Evolutionary conservation across 2,888 invertebrate genomes (phyloP).

Genomic region (Agriopis leucophaearia): DNA sequence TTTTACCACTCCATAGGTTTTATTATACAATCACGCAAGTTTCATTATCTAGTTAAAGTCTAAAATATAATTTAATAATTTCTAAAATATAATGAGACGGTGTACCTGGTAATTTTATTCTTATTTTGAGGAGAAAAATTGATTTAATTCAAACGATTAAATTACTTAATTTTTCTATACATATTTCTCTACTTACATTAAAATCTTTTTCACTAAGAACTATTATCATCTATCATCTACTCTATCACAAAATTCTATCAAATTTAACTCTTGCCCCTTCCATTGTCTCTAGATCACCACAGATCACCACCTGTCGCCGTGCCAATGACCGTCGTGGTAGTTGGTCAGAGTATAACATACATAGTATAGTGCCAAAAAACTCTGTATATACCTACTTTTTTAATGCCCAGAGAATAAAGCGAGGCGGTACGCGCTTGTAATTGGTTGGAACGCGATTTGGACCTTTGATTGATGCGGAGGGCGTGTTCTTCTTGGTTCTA

Average conservation of each 20-base stretch:
- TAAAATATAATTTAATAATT: no score
- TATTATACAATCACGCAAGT: no score
- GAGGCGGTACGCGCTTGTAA: constrained; percentile 39
- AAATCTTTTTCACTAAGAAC: no score
- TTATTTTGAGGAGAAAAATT: no score
- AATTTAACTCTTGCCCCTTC: constrained; percentile 49
- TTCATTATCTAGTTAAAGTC: no score
- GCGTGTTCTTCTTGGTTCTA: constrained; percentile 27
- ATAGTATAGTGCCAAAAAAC: constrained; percentile 44
- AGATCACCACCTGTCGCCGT: constrained; percentile 70
- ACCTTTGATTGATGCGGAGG: constrained; percentile 39
- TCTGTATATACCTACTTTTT: constrained; percentile 38
- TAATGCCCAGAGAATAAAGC: constrained; percentile 32
- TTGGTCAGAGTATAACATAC: constrained; percentile 42
- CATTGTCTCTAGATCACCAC: constrained; percentile 51
- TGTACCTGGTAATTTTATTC: no score
- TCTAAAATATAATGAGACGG: no score
- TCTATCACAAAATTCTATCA: neutral
- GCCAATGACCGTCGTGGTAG: constrained; percentile 68
- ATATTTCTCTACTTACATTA: no score
- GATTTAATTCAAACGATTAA: no score
- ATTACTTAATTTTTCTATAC: no score
- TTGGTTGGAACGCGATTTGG: constrained; percentile 40
- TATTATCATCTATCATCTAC: neutral
- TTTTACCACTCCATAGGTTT: no score